Conservation (phyloP, 2,797 vertebrate species). For the Euthynnus affinis region DNA sequence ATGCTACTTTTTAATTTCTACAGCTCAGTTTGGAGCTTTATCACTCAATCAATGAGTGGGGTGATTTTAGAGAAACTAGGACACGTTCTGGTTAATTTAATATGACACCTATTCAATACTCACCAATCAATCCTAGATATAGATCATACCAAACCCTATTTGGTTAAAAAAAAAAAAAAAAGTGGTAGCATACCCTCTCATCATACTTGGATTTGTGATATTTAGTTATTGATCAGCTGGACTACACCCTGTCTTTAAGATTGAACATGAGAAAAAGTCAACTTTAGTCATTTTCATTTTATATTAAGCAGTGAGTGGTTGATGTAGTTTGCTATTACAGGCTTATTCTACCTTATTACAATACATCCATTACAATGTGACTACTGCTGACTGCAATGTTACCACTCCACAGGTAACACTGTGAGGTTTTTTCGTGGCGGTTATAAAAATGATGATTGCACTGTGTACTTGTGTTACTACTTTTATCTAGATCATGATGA, state of each 20-base stretch:
- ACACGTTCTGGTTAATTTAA: neutral
- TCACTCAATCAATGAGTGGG: too few relatives aligned
- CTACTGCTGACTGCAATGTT: neutral
- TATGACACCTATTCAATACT: neutral
- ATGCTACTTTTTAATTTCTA: neutral
- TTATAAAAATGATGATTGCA: too few relatives aligned
- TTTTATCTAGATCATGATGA: too few relatives aligned
- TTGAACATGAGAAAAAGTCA: too few relatives aligned
- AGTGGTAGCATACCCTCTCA: neutral
- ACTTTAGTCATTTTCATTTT: neutral
- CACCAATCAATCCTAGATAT: too few relatives aligned
- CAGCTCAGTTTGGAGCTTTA: too few relatives aligned
- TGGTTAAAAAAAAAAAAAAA: neutral
- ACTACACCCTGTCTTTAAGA: too few relatives aligned
- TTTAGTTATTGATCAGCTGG: neutral
- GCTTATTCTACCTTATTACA: neutral
- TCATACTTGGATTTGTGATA: neutral
- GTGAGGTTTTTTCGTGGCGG: neutral
- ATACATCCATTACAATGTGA: too few relatives aligned
- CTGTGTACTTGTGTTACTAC: too few relatives aligned
- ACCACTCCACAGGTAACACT: neutral
- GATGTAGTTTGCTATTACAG: neutral
- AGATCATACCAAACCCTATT: neutral
- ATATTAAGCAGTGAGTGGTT: neutral
- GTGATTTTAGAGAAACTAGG: too few relatives aligned